These are phyloP conservation scores for Murina feae DNA, from an alignment of 2,113 vertebrate genomes.

Conservation along the genomic window DNA sequence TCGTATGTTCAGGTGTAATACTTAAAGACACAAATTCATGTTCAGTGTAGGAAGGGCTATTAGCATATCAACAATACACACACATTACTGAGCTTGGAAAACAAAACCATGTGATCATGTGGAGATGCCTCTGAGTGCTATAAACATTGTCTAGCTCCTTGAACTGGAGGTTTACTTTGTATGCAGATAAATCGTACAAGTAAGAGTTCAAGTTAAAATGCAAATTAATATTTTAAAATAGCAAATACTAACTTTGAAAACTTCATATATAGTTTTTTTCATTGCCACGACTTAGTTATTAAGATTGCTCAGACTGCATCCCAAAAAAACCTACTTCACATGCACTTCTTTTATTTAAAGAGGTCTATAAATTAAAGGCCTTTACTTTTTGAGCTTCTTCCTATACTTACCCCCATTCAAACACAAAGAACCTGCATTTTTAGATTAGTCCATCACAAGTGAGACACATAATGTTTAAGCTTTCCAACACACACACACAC, in stretches of 20 bases:
- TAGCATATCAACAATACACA: background rate
- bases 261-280: background rate
- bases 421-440: background rate
- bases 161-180: conserved; percentile 1
- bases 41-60: background rate
- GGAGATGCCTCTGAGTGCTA: background rate
- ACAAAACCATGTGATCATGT: background rate
- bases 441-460: background rate
- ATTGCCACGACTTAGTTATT: background rate
- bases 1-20: background rate
- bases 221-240: background rate
- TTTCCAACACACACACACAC: background rate
- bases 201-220: conserved; percentile 2
- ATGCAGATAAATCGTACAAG: background rate
- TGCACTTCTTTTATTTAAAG: background rate
- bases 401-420: background rate
- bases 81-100: background rate
- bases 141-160: background rate
- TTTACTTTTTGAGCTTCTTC: background rate
- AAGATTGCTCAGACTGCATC: background rate
- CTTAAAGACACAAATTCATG: background rate
- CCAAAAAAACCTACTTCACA: background rate
- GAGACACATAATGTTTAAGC: background rate
- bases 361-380: background rate
- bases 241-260: conserved; percentile 31